These are phyloP conservation scores for Saguinus imperator DNA, from an alignment of 2,113 vertebrate genomes.

Conservation along the genomic window DNA sequence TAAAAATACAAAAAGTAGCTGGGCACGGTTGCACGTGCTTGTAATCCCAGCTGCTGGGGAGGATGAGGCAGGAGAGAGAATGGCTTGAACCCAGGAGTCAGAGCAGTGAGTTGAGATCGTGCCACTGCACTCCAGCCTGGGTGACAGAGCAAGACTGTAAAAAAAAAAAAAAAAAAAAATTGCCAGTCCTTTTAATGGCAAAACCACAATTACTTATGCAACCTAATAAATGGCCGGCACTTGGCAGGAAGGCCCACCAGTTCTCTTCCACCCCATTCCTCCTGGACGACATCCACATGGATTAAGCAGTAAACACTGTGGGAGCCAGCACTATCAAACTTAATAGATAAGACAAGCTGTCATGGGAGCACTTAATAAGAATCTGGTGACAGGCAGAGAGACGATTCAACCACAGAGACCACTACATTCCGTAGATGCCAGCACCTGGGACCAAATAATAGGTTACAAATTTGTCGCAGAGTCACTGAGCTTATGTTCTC, in stretches of 20 bases:
- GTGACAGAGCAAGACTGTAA: too few species aligned
- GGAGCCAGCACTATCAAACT: neutral
- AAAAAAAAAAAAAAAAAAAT: too few species aligned
- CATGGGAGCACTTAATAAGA: neutral
- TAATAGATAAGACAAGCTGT: neutral
- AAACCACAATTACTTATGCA: too few species aligned
- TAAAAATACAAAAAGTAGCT: too few species aligned
- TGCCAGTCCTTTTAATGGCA: too few species aligned
- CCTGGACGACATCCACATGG: neutral
- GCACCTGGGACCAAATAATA: neutral
- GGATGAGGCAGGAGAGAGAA: too few species aligned
- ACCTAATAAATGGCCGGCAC: neutral
- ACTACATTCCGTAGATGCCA: neutral
- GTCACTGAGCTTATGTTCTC: neutral
- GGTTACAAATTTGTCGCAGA: neutral
- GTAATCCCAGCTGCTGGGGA: too few species aligned
- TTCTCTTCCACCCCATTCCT: neutral
- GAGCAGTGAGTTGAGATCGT: too few species aligned
- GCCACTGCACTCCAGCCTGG: too few species aligned
- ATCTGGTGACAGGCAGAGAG: neutral
- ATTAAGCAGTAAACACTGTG: fast-evolving
- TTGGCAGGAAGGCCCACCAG: fast-evolving
- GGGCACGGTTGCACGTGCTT: too few species aligned
- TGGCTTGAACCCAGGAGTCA: too few species aligned
- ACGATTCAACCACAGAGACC: neutral